A percentile compares a stretch with the other conserved stretches of the same genome.
These are phyloP conservation scores for Acanthaster planci DNA, from an alignment of 35 echinoderm and acorn worm genomes.

Conservation along the genomic window DNA sequence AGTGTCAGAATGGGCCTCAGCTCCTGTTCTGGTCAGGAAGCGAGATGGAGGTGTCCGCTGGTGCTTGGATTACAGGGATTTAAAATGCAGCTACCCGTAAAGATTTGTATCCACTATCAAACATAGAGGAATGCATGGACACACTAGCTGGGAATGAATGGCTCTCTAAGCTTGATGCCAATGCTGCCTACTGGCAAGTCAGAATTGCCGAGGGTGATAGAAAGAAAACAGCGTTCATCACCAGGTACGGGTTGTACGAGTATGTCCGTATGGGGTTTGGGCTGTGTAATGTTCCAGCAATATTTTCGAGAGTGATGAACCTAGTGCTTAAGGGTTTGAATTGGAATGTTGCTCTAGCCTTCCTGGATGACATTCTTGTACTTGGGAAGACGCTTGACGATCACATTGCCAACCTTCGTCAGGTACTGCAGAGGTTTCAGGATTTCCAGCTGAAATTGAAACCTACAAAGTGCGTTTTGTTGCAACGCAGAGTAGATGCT, in stretches of 20 bases:
- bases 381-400: constrained; percentile 18
- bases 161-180: constrained; percentile 69
- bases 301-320: constrained; percentile 42
- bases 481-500: constrained; percentile 20
- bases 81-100: constrained; percentile 54
- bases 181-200: constrained; percentile 52
- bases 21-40: constrained; percentile 43
- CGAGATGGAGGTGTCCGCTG: constrained; percentile 54
- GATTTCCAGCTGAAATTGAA: constrained; percentile 43
- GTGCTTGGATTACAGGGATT: constrained; percentile 51
- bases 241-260: constrained; percentile 47
- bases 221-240: constrained; percentile 60
- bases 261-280: constrained; percentile 37
- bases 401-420: constrained; percentile 20
- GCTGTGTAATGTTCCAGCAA: constrained; percentile 44
- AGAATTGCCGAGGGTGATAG: constrained; percentile 9
- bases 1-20: constrained; percentile 53
- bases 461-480: constrained; percentile 62
- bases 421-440: constrained; percentile 33
- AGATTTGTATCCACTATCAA: constrained; percentile 40
- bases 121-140: constrained; percentile 50
- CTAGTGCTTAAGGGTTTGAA: constrained; percentile 36
- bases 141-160: constrained; percentile 43
- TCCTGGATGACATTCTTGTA: constrained; percentile 55
- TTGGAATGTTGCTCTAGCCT: constrained; percentile 43